Evolutionary conservation across 2,888 invertebrate genomes (phyloP).

Genomic region (Kryphioiulus occultus): DNA sequence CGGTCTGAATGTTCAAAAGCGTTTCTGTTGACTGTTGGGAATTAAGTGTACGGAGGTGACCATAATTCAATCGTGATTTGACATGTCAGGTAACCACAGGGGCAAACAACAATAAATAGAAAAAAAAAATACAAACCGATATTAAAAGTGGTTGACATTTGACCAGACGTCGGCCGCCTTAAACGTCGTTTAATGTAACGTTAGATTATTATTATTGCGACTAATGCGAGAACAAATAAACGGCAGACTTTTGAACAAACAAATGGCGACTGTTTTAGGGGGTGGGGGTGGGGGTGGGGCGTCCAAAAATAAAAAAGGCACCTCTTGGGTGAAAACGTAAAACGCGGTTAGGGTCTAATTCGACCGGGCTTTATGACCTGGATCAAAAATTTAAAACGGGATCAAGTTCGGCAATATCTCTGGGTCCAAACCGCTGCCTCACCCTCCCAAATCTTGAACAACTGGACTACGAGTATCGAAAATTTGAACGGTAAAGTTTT

Average conservation of each 20-base stretch:
- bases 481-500: no score
- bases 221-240: neutral
- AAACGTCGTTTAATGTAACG: neutral
- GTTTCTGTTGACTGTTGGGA: neutral
- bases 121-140: neutral
- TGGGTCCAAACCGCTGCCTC: no score
- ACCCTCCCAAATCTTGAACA: no score
- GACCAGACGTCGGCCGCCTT: slow-evolving; percentile 16
- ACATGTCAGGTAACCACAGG: neutral
- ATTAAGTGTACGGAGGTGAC: neutral
- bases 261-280: neutral
- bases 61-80: neutral
- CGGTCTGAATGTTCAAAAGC: neutral
- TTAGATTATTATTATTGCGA: neutral
- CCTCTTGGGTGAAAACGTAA: neutral
- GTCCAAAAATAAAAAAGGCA: neutral
- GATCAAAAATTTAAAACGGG: neutral
- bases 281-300: no score
- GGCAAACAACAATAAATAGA: neutral
- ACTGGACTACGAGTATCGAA: no score
- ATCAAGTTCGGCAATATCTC: no score
- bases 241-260: neutral
- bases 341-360: neutral
- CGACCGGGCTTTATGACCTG: neutral
- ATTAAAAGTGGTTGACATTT: neutral